Evolutionary conservation across 2,888 invertebrate species (phyloP).

Genomic region (Trichacis sp.): DNA sequence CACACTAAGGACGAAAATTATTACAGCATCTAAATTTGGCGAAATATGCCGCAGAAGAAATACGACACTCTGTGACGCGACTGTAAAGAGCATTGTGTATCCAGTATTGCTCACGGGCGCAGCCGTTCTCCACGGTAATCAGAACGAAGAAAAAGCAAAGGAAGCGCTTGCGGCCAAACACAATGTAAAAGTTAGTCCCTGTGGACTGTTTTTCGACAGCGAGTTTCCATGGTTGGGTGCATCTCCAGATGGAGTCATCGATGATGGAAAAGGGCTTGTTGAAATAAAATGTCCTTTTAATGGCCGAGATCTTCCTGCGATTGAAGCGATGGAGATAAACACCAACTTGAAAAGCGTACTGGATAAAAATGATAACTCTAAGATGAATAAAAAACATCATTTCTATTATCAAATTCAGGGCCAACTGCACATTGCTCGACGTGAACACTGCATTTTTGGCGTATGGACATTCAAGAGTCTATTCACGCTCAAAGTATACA

Average conservation of each 20-base stretch:
- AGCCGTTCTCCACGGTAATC: no score
- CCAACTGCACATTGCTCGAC: conserved; percentile 35
- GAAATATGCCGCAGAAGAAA: conserved; percentile 10
- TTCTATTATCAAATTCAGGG: conserved; percentile 46
- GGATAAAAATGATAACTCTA: conserved; percentile 2
- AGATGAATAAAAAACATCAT: conserved; percentile 31
- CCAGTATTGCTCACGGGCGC: no score
- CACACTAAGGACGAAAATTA: no score
- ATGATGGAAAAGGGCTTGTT: conserved; percentile 21
- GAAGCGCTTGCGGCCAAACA: conserved; percentile 1
- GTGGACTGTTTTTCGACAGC: conserved; percentile 38
- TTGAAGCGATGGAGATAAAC: conserved; percentile 13
- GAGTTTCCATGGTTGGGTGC: conserved; percentile 30
- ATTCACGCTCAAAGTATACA: conserved; percentile 18
- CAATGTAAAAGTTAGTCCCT: conserved; percentile 7
- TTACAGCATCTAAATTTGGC: conserved; percentile 32
- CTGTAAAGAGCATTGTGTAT: no score
- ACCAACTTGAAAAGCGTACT: conserved; percentile 7
- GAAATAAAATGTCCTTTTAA: conserved; percentile 86
- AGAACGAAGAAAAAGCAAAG: no score
- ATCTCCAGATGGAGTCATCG: conserved; percentile 40
- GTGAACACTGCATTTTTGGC: conserved; percentile 39
- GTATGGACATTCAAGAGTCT: conserved; percentile 37
- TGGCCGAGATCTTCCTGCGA: conserved; percentile 71
- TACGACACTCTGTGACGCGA: no score